Percentiles rank a stretch among this genome's conserved stretches.
Evolutionary conservation across 2,888 invertebrate species (phyloP).

Genomic region (Eurytoma californica): DNA sequence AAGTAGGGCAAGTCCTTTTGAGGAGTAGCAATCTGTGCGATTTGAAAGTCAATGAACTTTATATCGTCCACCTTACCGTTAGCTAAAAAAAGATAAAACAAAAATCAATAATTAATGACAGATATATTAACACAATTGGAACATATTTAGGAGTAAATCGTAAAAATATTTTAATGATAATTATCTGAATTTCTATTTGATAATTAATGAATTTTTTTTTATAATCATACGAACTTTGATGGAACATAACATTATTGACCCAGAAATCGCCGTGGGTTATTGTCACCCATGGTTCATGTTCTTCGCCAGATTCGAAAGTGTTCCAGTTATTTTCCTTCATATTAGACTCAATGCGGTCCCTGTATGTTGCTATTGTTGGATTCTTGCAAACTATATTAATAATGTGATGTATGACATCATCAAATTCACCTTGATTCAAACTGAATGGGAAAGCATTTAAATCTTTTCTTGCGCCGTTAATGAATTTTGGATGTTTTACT

Average conservation of each 20-base stretch:
- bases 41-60: slow-evolving; percentile 1
- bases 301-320: not conserved
- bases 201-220: too few species aligned
- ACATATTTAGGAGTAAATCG: too few species aligned
- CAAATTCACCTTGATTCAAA: not conserved
- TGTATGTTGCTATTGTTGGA: not conserved
- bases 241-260: slow-evolving; percentile 9
- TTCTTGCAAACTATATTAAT: not conserved
- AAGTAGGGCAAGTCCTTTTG: not conserved
- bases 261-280: not conserved
- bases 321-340: not conserved
- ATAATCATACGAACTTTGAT: too few species aligned
- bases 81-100: too few species aligned
- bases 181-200: too few species aligned
- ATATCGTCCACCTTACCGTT: not conserved
- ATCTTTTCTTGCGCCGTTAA: not conserved
- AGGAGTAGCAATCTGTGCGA: not conserved
- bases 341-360: not conserved
- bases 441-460: not conserved
- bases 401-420: not conserved
- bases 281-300: not conserved
- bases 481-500: not conserved
- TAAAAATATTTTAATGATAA: too few species aligned
- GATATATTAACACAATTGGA: too few species aligned
- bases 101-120: too few species aligned